Conservation (phyloP, 2,797 vertebrate species). For the Pseudotriccus pelzelni region DNA sequence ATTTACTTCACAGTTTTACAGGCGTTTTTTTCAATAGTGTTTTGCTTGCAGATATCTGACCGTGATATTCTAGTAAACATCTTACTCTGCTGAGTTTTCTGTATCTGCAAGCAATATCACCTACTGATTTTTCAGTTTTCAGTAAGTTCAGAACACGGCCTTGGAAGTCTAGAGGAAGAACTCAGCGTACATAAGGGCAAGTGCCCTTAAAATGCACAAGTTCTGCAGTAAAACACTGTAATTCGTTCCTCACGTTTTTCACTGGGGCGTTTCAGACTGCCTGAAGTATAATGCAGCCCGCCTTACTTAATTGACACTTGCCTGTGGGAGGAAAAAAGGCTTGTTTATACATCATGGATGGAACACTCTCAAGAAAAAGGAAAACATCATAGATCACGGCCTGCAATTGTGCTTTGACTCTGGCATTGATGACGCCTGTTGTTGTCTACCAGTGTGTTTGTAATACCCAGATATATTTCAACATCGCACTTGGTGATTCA, state of each 20-base stretch:
- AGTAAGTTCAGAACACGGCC: neutral
- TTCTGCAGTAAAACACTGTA: neutral
- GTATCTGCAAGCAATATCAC: neutral
- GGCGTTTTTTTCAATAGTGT: neutral
- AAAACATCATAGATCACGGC: neutral
- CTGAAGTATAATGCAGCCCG: neutral
- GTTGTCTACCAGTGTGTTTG: neutral
- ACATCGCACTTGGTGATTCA: neutral
- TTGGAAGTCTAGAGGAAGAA: neutral
- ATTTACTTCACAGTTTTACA: neutral
- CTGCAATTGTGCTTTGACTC: neutral
- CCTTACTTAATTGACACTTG: neutral
- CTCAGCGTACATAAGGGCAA: rapidly evolving
- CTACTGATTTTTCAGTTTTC: neutral
- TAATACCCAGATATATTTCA: neutral
- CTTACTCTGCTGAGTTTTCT: neutral
- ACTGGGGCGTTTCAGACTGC: neutral
- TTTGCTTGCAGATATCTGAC: neutral
- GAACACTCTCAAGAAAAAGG: neutral
- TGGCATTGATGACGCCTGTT: neutral
- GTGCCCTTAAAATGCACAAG: neutral
- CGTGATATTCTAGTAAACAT: rapidly evolving
- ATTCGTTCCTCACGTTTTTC: neutral
- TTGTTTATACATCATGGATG: neutral
- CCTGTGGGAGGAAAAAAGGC: neutral